Base-by-base conservation (phyloP, 2,113 vertebrate species). In the Syngnathoides biaculeatus region DNA sequence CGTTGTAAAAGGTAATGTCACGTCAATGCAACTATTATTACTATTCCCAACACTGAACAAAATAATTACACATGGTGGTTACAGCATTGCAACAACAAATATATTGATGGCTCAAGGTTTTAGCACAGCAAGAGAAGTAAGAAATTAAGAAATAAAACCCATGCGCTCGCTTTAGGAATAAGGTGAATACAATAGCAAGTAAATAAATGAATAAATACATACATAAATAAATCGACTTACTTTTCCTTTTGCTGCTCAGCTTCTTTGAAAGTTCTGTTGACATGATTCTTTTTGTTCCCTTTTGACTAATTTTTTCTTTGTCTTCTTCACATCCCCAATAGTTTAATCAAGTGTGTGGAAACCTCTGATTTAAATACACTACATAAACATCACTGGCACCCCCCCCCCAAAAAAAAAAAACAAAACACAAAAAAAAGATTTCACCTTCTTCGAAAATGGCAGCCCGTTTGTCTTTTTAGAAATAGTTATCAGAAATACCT, bases 241-340 rank as follows among this genome's bases (percentile, higher is more conserved):
- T 83, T 83, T 83, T 89, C 55, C 74, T 89, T 73, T 83, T 88
- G 82, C 74, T 87, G 79, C 78, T 89, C 63, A 62, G 59, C 69
- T 64, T 79, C 62, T 66, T 87, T 0, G 63, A 11, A 60, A 76
- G 55, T 58, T 80, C 87, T 40, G 83, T 3, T 2, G 86, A 85
- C 88, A 90, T 89, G 74, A 15, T 68, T 7, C 60, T 50, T 2
- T 13, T 73, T n/a, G n/a, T 53, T 71, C 13, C 1, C 13, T 27
- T 53, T 73, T 67, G 39, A 59, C 7, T 42, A 56, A 0, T 22
- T 22, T 55, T 66, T 58, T 67, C 20, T 55, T 72, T 47, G 43
- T 15, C 45, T 68, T 58, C 56, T 39, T 9, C 55, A 43, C 73
- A 67, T 77, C 47, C 22, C 14, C 20, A 58, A 35, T 24, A 19